Percentiles rank a stretch among this genome's conserved stretches.
phyloP scores from a whole-genome alignment of 2,797 vertebrate species.

The Tangara arthus region DNA sequence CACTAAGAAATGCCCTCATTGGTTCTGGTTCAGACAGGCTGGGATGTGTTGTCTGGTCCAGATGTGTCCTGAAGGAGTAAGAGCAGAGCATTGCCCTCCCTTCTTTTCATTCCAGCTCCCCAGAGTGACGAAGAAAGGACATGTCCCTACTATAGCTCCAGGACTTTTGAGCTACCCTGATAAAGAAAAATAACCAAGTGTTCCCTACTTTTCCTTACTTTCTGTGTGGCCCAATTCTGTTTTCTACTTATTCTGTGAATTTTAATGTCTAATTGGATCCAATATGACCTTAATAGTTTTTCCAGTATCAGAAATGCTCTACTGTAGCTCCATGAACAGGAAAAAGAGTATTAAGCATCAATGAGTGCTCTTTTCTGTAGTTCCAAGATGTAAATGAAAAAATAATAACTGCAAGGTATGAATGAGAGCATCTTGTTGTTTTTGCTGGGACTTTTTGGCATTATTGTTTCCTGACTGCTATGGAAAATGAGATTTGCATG shows the following conservation, averaged over 20 bases:
- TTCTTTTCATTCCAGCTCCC: not conserved
- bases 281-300: not conserved
- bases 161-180: not conserved
- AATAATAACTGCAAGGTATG: not conserved
- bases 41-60: not conserved
- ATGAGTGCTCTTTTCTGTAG: not conserved
- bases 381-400: not conserved
- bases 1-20: not conserved
- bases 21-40: not conserved
- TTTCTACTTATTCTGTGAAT: constrained; percentile 19
- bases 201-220: not conserved
- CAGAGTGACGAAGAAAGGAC: not conserved
- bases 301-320: not conserved
- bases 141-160: not conserved
- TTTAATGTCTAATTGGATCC: constrained; percentile 15
- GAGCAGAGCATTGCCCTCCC: not conserved
- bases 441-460: not conserved
- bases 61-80: not conserved
- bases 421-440: not conserved
- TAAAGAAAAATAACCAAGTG: not conserved
- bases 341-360: not conserved
- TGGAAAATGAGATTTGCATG: constrained; percentile 4
- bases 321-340: not conserved
- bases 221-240: not conserved
- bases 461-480: not conserved